These are phyloP conservation scores for Rhinoderma darwinii DNA, from an alignment of 2,113 vertebrate genomes.

Conservation along the genomic window DNA sequence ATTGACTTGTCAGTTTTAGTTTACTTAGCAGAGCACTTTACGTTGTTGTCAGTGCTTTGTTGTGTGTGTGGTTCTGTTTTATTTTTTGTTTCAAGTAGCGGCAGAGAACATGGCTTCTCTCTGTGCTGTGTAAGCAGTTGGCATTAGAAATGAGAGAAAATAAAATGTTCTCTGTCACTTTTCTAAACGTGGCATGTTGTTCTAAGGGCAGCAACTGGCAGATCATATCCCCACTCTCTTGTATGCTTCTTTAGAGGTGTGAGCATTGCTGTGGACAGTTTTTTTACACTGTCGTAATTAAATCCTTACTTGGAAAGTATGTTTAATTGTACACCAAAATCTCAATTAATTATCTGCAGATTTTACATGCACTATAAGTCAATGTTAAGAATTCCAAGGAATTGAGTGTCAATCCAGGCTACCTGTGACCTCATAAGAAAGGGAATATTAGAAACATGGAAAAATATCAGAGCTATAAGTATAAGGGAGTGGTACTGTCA, in stretches of 20 bases:
- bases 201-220: not conserved
- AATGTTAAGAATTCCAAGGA: too few species aligned
- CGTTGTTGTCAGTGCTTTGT: slow-evolving; percentile 82
- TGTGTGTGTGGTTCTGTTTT: slow-evolving; percentile 55
- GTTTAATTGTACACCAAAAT: not conserved
- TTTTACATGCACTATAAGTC: not conserved
- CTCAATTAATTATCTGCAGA: not conserved
- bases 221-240: not conserved
- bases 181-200: slow-evolving; percentile 21
- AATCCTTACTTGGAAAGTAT: not conserved
- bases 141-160: slow-evolving; percentile 61
- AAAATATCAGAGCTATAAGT: too few species aligned
- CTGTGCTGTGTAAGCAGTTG: slow-evolving; percentile 60
- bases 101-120: slow-evolving; percentile 67
- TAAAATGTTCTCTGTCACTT: slow-evolving; percentile 44
- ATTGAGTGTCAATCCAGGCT: too few species aligned
- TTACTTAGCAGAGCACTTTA: slow-evolving; percentile 79
- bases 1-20: slow-evolving; percentile 89
- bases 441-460: too few species aligned
- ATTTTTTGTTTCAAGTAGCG: slow-evolving; percentile 69
- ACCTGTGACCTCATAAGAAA: too few species aligned
- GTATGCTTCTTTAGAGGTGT: not conserved
- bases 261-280: not conserved
- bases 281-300: not conserved
- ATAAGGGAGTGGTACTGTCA: too few species aligned